Percentiles rank a stretch among this genome's conserved stretches.
phyloP scores from a whole-genome alignment of 2,797 vertebrate species.

The Thalassophryne amazonica region DNA sequence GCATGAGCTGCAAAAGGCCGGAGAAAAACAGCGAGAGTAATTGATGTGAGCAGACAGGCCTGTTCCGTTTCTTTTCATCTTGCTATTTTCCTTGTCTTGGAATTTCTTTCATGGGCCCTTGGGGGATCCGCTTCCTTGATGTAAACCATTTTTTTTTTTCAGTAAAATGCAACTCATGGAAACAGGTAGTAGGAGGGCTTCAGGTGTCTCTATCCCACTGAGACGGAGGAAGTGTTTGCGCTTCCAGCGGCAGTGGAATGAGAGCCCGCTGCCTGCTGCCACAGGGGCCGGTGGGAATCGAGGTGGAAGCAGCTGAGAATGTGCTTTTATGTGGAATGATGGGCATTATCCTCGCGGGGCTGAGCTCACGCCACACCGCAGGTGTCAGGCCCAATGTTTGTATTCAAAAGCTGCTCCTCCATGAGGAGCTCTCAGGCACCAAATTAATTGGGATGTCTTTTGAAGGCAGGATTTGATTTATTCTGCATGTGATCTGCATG shows the following conservation, averaged over 20 bases:
- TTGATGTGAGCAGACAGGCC: constrained; percentile 36
- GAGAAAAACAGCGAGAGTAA: constrained; percentile 21
- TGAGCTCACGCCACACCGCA: constrained; percentile 30
- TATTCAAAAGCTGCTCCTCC: constrained; percentile 39
- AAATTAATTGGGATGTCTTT: constrained; percentile 61
- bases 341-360: constrained; percentile 52
- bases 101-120: constrained; percentile 14
- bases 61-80: constrained; percentile 35
- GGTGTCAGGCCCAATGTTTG: constrained; percentile 46
- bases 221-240: constrained; percentile 47
- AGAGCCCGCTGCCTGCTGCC: constrained; percentile 26
- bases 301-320: constrained; percentile 46
- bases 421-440: constrained; percentile 13
- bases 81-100: constrained; percentile 18
- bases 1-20: constrained; percentile 17
- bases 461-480: constrained; percentile 49
- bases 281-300: constrained; percentile 38
- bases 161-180: constrained; percentile 28
- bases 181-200: constrained; percentile 30
- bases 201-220: constrained; percentile 30
- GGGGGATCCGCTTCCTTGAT: constrained; percentile 41
- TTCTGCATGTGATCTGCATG: constrained; percentile 32
- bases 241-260: constrained; percentile 25
- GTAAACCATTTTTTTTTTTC: constrained; percentile 43
- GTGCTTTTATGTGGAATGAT: constrained; percentile 65